Conservation (phyloP, 2,797 vertebrate species). For the Chelidonichthys spinosus region DNA sequence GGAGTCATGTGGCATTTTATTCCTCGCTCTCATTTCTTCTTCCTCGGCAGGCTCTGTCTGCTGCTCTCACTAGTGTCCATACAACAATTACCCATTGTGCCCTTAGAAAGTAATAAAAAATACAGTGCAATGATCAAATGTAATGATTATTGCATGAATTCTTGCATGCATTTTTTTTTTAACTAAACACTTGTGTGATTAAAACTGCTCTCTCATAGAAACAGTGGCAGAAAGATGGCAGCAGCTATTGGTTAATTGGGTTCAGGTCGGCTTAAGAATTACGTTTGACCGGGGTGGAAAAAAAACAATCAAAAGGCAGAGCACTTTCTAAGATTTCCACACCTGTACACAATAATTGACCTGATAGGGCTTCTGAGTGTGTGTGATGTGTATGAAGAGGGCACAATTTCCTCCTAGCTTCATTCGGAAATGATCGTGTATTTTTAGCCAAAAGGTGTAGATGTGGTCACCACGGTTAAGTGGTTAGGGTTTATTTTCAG, state of each 20-base stretch:
- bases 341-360: constrained; percentile 4
- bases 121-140: fast-evolving
- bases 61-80: neutral
- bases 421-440: neutral
- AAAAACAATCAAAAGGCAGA: constrained; percentile 4
- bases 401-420: neutral
- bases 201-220: neutral
- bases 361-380: neutral
- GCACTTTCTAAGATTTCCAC: constrained; percentile 17
- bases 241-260: neutral
- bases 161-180: neutral
- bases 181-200: neutral
- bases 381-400: neutral
- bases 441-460: neutral
- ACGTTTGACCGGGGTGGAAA: constrained; percentile 1
- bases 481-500: neutral
- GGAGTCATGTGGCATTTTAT: constrained; percentile 37
- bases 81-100: no score
- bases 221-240: neutral
- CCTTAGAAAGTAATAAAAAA: neutral
- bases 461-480: neutral
- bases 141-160: neutral
- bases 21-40: neutral
- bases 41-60: neutral
- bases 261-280: constrained; percentile 8